Base-by-base conservation (phyloP, 2,888 invertebrate genomes). In the Pardosa pseudoannulata region DNA sequence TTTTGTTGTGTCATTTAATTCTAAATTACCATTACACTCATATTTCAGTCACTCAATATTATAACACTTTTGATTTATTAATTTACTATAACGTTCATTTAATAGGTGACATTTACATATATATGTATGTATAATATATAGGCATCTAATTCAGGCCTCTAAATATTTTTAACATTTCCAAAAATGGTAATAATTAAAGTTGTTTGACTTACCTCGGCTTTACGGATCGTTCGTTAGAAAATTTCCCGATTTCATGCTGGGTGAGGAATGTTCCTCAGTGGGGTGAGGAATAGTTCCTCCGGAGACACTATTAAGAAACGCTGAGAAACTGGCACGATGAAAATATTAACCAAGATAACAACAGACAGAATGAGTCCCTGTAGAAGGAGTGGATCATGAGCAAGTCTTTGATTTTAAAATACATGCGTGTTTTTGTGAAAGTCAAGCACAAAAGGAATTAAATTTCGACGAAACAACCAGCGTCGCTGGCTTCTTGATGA, bases 381-480 rank as follows among this genome's bases (percentile, higher is more conserved):
- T 83, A 83, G 65, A 83, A 83, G 29, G 82, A 83, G 64, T 83
- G 82, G 76, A 83, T 83, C 82, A 83, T 83, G 71, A 83, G 82
- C 50, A 83, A 83, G 71, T 83, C 82, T 76, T 83, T 83, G 13
- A 83, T 76, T 83, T 83, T 83, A 83, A 83, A 83, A 83, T 83
- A 83, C 82, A 83, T 83, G 65, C 82, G 82, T 70, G 75, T 56
- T 76, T 65, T 56, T 65, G 23, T 27, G 27, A 65, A 56, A 67
- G 32, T 32, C 31, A 76, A 29, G 65, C 46, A 64, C 65, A 83
- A 75, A 32, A 74, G 50, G 16, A 46, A 31, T 65, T 5, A 11
- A 56, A 23, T 16, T 23, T 19, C 23, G 56, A 23, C 11, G 23
- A n/a, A n/a, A n/a, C 1, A 5, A 23, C 23, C 56, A 56, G 19